Base-by-base conservation (phyloP, 1,140 invertebrate species). In the Drosophila sucinea region DNA sequence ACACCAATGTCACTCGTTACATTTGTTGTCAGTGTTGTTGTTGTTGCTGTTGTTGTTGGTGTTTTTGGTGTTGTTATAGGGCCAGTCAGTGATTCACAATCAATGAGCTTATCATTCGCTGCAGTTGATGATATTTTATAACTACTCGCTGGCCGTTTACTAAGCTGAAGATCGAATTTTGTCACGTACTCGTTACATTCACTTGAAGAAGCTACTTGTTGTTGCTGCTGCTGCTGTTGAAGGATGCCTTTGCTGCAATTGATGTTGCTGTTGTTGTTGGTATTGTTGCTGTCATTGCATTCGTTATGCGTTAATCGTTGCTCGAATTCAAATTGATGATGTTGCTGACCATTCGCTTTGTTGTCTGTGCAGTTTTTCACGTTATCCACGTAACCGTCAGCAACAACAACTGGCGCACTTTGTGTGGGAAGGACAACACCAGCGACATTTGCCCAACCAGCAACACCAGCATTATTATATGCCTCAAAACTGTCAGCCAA, bases 361-460 rank as follows among this genome's bases (percentile, higher is more conserved):
- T 57, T 57, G 62, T 57, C 57, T 69, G 40, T 41, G 32, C 35
- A 60, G 56, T 60, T 71, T 47, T 70, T 84, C 81, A 84, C 81
- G 81, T 84, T 74, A 84, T 85, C 81, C 81, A 84, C 73, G 80
- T 83, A 83, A 83, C 65, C 66, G 67, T 72, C 81, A 80, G 73
- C 81, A 79, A 60, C 77, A 77, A 73, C 73, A 81, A 79, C 54
- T 63, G 74, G 70, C 75, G 63, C 44, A 40, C 60, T 57, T 60
- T 66, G 38, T 64, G 72, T 55, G 66, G 77, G 44, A 63, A 61
- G 60, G 62, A 41, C 65, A 70, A 41, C 66, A 51, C 32, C 62
- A 73, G 65, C 61, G 27, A 55, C 61, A 65, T 54, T 51, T 3
- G 44, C 44, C 23, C 44, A 27, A 51, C 44, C 69, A 65, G 57